A percentile compares a stretch with the other conserved stretches of the same genome.
Conservation (phyloP, 1,140 invertebrate genomes). For the Drosophila mauritiana region DNA sequence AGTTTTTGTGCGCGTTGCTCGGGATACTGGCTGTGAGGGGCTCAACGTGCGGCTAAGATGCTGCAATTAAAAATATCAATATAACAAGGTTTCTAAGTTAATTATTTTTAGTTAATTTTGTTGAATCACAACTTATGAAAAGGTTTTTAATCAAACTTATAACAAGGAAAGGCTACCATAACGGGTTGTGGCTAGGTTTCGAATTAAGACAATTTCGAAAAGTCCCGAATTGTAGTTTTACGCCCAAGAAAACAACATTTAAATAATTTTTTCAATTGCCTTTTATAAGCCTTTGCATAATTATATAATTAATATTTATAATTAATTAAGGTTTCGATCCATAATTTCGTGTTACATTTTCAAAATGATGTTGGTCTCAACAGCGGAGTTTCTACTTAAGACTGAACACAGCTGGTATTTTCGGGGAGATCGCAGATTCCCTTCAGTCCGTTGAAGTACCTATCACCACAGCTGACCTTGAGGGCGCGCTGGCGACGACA, state of each 20-base stretch:
- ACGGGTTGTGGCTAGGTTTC: no score
- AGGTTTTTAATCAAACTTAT: no score
- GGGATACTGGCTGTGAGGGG: constrained; percentile 8
- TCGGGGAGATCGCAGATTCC: constrained; percentile 73
- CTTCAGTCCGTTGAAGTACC: constrained; percentile 68
- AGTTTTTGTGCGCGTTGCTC: constrained; percentile 32
- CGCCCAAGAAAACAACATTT: constrained; percentile 2
- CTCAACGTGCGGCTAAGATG: constrained; percentile 17
- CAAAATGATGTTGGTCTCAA: background rate
- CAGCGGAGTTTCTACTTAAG: constrained; percentile 18
- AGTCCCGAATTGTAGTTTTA: background rate
- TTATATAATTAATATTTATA: background rate
- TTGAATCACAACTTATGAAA: no score
- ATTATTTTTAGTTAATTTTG: background rate
- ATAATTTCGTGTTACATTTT: constrained; percentile 6
- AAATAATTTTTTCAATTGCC: constrained; percentile 16
- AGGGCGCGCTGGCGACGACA: constrained; percentile 57
- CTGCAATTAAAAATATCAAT: constrained; percentile 1
- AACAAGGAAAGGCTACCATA: no score
- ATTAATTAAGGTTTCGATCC: background rate
- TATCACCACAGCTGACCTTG: constrained; percentile 62
- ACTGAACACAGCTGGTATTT: constrained; percentile 66
- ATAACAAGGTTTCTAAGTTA: background rate
- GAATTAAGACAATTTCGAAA: background rate
- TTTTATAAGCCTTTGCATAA: constrained; percentile 43